Evolutionary conservation across 1,140 invertebrate species (phyloP), one percentile per base, ranked within the genome.

Genomic region (Stegodyphus mimosarum): DNA sequence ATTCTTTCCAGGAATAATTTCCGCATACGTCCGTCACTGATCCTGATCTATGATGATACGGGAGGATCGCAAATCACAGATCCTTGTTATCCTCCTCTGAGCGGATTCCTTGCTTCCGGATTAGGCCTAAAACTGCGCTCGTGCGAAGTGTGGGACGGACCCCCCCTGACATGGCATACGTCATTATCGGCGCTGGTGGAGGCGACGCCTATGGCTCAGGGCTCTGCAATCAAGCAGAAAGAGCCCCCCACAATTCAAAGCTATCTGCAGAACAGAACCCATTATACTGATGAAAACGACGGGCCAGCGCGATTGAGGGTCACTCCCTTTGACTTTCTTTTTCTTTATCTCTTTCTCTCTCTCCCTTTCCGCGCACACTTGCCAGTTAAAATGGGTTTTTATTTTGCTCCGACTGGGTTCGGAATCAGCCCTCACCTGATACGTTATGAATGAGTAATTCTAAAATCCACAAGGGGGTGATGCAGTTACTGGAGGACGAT

Each of bases 261-360:
- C 81, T 84, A 84, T 84, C 81, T 84, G 52, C 72, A 84, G 81
- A 75, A 70, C 81, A 84, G 81, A 84, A 84, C 72, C 81, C 81
- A 84, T 84, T 84, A 84, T 76, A 76, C 73, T 84, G 81, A 84
- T 84, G 81, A 84, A 84, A 84, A 84, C 81, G 81, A 84, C 64
- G 81, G 72, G 73, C 63, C 80, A 33, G 60, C 74, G 74, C 74
- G 77, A 71, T 70, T 71, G 67, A 66, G 77, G 77, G 81, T 76
- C 81, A 84, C 81, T 84, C 81, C 81, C 81, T 84, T 84, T 60
- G 69, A 51, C 73, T 81, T 81, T 49, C 71, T 69, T 66, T 74
- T 53, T 60, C 67, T 63, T 83, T 60, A 51, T 7, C 76, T 48
- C n/a, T 50, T 66, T 6, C 33, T 33, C 49, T 13, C 49, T 18